These are phyloP conservation scores for Odontophorus gujanensis DNA, from an alignment of 2,113 vertebrate species.

Conservation along the genomic window DNA sequence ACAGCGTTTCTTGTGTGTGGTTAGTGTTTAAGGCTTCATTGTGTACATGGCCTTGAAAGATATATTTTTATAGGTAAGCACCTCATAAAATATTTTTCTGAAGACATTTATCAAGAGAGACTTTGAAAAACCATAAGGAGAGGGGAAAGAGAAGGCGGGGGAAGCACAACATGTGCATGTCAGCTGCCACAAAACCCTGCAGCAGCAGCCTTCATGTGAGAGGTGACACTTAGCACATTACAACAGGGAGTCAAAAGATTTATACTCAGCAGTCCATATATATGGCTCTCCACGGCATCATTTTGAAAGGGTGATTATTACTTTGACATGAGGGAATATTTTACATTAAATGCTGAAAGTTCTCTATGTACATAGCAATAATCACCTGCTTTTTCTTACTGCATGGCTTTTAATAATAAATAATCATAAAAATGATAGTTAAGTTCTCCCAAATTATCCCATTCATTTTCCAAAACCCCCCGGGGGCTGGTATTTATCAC, in stretches of 20 bases:
- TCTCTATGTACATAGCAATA: constrained; percentile 77
- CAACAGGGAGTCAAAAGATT: constrained; percentile 84
- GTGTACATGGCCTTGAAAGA: constrained; percentile 60
- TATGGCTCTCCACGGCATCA: constrained; percentile 76
- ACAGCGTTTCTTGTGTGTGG: constrained; percentile 50
- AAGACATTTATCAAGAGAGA: constrained; percentile 82
- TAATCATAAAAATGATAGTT: constrained; percentile 34
- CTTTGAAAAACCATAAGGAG: constrained; percentile 72
- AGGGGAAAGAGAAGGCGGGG: neutral
- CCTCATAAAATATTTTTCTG: constrained; percentile 80
- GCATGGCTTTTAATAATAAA: constrained; percentile 43
- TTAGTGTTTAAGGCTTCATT: constrained; percentile 63
- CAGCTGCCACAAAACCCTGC: constrained; percentile 79
- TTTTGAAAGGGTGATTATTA: constrained; percentile 85
- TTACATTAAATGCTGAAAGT: constrained; percentile 81
- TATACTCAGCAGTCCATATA: constrained; percentile 75
- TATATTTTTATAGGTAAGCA: constrained; percentile 78
- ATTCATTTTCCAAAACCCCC: constrained; percentile 61
- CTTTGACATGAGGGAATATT: constrained; percentile 79
- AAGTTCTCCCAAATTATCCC: constrained; percentile 36
- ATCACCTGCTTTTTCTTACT: constrained; percentile 74
- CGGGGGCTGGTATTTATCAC: constrained; percentile 50
- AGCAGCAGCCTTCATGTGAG: constrained; percentile 63
- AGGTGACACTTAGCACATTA: constrained; percentile 75
- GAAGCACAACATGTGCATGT: constrained; percentile 83